Evolutionary conservation across 2,888 invertebrate genomes (phyloP).

Genomic region (Germaria angustata): DNA sequence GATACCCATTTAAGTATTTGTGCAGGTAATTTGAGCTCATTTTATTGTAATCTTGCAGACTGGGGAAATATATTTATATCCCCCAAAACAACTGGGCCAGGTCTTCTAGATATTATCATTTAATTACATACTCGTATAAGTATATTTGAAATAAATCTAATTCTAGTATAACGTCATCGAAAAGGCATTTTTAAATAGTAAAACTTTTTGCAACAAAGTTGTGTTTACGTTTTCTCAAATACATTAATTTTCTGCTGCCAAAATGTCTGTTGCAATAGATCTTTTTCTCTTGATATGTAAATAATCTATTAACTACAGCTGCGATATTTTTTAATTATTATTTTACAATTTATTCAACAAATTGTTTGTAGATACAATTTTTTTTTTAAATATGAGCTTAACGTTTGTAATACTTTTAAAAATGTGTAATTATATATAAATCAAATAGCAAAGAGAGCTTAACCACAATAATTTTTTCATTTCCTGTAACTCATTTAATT

Average conservation of each 20-base stretch:
- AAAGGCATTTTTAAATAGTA: neutral
- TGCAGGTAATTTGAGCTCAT: too few species aligned
- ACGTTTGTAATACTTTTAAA: slow-evolving; percentile 12
- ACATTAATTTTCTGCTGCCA: slow-evolving; percentile 25
- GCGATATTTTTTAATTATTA: slow-evolving; percentile 18
- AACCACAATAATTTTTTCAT: slow-evolving; percentile 60
- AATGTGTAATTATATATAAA: slow-evolving; percentile 51
- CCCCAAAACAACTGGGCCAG: too few species aligned
- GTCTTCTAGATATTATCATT: too few species aligned
- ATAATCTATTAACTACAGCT: slow-evolving; percentile 5
- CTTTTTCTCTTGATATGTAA: neutral
- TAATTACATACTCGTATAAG: too few species aligned
- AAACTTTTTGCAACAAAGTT: neutral
- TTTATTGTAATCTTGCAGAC: too few species aligned
- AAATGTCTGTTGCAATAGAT: slow-evolving; percentile 28
- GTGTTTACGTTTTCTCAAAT: neutral
- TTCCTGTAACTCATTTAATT: slow-evolving; percentile 61
- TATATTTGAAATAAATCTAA: too few species aligned
- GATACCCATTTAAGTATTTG: too few species aligned
- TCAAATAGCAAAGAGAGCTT: slow-evolving; percentile 14
- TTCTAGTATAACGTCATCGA: too few species aligned
- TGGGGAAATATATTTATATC: too few species aligned
- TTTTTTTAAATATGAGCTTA: neutral
- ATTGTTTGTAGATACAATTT: slow-evolving; percentile 22
- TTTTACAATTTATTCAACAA: slow-evolving; percentile 37